Percentiles rank a stretch among this genome's conserved stretches.
These are phyloP conservation scores for Achatina immaculata DNA, from an alignment of 1,140 invertebrate species.

Conservation along the genomic window DNA sequence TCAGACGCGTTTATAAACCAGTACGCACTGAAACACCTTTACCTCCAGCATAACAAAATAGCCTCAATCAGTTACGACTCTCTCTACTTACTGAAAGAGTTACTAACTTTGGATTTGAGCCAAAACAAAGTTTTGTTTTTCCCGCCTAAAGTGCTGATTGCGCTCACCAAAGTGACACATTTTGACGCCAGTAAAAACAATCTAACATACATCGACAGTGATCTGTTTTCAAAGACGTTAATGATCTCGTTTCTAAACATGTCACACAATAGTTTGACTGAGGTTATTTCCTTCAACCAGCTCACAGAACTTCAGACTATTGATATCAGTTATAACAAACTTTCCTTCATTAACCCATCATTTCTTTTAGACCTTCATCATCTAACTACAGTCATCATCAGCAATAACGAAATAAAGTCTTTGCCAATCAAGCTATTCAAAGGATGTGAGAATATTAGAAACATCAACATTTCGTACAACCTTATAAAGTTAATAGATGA, in stretches of 20 bases:
- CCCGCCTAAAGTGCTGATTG: conserved; percentile 9
- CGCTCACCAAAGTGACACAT: conserved; percentile 22
- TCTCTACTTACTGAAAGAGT: conserved; percentile 24
- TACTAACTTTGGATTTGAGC: conserved; percentile 31
- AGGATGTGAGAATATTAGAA: conserved; percentile 38
- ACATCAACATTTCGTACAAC: conserved; percentile 43
- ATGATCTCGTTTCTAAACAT: conserved; percentile 34
- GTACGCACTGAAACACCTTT: conserved; percentile 25
- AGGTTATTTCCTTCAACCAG: not conserved
- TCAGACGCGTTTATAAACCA: conserved; percentile 35
- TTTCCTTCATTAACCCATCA: not conserved
- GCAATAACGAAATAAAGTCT: conserved; percentile 32
- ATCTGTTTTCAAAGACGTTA: not conserved
- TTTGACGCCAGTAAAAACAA: conserved; percentile 34
- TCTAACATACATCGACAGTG: not conserved
- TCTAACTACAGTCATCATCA: conserved; percentile 35
- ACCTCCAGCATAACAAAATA: conserved; percentile 12
- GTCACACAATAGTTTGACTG: conserved; percentile 36
- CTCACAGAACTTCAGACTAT: not conserved
- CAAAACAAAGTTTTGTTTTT: conserved; percentile 37
- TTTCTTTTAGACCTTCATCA: conserved; percentile 38
- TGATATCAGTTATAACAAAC: conserved; percentile 39
- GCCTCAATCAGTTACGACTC: conserved; percentile 17
- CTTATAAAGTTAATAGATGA: conserved; percentile 26
- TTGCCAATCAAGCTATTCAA: conserved; percentile 31